phyloP scores from a whole-genome alignment of 2,797 vertebrate species.

The Diglossa cyanea region DNA sequence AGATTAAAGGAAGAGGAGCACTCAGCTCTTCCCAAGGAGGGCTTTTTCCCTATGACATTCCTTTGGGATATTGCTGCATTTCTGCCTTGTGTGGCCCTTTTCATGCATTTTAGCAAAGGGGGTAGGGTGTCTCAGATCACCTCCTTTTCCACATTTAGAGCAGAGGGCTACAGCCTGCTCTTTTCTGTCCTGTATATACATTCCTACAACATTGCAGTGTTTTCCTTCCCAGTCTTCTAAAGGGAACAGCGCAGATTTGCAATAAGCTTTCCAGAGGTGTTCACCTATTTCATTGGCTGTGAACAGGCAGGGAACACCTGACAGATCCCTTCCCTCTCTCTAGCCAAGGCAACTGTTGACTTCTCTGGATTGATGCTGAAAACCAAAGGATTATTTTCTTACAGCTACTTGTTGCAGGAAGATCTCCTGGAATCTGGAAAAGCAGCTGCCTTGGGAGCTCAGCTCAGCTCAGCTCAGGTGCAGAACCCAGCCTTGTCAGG shows the following conservation, averaged over 20 bases:
- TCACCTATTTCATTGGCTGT: not conserved
- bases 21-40: not conserved
- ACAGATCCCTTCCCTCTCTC: not conserved
- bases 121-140: not conserved
- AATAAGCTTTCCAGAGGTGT: not conserved
- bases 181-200: not conserved
- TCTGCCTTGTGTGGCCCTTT: not conserved
- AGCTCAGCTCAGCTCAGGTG: not conserved
- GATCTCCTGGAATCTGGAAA: not conserved
- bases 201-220: not conserved
- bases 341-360: not conserved
- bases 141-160: not conserved
- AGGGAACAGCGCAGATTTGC: not conserved
- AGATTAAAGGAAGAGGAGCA: not conserved
- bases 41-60: not conserved
- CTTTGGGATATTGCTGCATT: not conserved
- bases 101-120: not conserved
- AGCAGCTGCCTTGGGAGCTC: not conserved
- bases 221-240: not conserved
- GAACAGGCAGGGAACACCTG: not conserved
- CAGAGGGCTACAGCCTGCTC: not conserved
- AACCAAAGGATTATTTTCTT: not conserved
- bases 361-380: not conserved
- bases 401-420: rapidly evolving
- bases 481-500: not conserved